Evolutionary conservation across 2,888 invertebrate species (phyloP).

Genomic region (Podotricha telesiphe): DNA sequence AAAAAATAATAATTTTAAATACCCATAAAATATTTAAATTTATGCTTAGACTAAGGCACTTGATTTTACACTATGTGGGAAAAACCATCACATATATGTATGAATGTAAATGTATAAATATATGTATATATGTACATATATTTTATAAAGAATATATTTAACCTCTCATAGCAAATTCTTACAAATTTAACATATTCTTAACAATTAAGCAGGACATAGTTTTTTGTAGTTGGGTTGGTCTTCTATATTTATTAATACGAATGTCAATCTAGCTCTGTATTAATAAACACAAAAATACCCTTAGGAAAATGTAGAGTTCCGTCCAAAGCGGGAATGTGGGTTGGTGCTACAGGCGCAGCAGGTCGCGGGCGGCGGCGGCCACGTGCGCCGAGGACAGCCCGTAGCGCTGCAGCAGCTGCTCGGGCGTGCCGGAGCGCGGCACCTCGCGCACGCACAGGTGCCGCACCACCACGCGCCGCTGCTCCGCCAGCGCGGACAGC

Average conservation of each 20-base stretch:
- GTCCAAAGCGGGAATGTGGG: not conserved
- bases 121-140: not conserved
- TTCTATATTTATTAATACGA: not conserved
- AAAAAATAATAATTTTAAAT: not conserved
- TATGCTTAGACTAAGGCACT: conserved; percentile 35
- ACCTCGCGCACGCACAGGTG: conserved; percentile 92
- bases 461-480: conserved; percentile 88
- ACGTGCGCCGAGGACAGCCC: conserved; percentile 94
- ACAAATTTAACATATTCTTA: conserved; percentile 5
- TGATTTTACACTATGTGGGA: not conserved
- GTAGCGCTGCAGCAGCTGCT: conserved; percentile 92
- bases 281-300: not conserved
- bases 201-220: not conserved
- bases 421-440: conserved; percentile 96
- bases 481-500: conserved; percentile 88
- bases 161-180: not conserved
- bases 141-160: not conserved
- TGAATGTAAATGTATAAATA: conserved; percentile 21
- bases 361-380: conserved; percentile 86
- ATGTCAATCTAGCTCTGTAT: not conserved
- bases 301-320: not conserved
- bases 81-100: not conserved
- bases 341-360: conserved; percentile 76
- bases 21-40: conserved; percentile 18
- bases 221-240: too few species aligned